Percentiles rank a stretch among this genome's conserved stretches.
Evolutionary conservation across 2,797 vertebrate species (phyloP).

Genomic region (Euphonia xanthogaster): DNA sequence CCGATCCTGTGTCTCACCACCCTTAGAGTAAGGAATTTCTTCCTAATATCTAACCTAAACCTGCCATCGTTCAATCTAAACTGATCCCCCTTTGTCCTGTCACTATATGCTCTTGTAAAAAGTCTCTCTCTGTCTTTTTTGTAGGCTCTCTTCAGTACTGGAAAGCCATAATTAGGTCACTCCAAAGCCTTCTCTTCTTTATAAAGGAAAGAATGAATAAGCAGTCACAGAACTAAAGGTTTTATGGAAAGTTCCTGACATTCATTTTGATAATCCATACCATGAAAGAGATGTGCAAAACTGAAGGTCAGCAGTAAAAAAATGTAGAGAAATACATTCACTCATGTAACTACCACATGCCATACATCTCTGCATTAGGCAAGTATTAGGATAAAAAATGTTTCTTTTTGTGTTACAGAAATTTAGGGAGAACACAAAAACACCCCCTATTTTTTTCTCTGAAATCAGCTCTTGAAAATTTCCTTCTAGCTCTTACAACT

Average conservation of each 20-base stretch:
- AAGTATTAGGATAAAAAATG: not conserved
- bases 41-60: not conserved
- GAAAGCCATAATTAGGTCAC: not conserved
- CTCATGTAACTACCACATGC: not conserved
- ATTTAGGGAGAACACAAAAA: not conserved
- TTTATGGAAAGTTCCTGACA: not conserved
- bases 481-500: not conserved
- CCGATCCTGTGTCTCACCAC: fast-evolving
- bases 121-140: too few species aligned
- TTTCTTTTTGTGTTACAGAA: not conserved
- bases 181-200: not conserved
- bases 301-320: not conserved
- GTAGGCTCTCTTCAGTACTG: not conserved
- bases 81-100: not conserved
- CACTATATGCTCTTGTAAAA: not conserved
- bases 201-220: not conserved
- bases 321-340: not conserved
- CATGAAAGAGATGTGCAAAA: not conserved
- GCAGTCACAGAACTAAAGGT: not conserved
- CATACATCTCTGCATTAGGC: not conserved
- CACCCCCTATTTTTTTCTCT: not conserved
- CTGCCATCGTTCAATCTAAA: not conserved
- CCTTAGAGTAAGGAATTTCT: not conserved
- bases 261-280: not conserved
- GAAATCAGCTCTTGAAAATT: not conserved